phyloP scores from a whole-genome alignment of 2,797 vertebrate species.

The Channa striata region DNA sequence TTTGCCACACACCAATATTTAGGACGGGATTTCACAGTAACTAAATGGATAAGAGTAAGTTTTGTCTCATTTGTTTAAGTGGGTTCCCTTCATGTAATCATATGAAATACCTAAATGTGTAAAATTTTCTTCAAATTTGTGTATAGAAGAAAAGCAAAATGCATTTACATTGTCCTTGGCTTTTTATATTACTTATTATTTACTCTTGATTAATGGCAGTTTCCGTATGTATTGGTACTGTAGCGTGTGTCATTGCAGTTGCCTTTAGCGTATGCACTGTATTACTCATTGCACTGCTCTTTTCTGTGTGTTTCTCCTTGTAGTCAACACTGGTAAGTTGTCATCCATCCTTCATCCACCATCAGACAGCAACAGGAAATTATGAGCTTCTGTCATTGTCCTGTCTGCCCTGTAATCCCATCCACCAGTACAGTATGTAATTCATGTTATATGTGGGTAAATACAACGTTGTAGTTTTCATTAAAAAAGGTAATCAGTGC shows the following conservation, averaged over 20 bases:
- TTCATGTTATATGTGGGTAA: conserved; percentile 51
- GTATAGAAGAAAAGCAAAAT: background rate
- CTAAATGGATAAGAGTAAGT: too few relatives aligned
- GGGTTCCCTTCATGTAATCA: background rate
- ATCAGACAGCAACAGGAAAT: conserved; percentile 87
- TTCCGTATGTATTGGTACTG: conserved; percentile 7
- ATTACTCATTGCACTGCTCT: conserved; percentile 79
- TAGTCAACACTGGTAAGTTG: conserved; percentile 98
- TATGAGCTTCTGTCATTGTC: conserved; percentile 81
- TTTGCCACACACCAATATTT: too few relatives aligned
- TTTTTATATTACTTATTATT: too few relatives aligned
- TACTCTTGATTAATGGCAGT: too few relatives aligned
- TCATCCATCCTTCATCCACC: conserved; percentile 87
- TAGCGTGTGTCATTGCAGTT: conserved; percentile 37
- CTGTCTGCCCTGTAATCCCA: conserved; percentile 88
- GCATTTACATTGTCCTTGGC: too few relatives aligned
- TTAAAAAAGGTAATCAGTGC: conserved; percentile 41
- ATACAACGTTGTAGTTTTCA: conserved; percentile 19
- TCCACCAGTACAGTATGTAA: conserved; percentile 85
- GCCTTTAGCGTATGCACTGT: conserved; percentile 20
- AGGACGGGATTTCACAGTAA: too few relatives aligned
- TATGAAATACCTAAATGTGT: background rate
- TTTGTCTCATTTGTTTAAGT: too few relatives aligned
- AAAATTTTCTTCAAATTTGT: background rate
- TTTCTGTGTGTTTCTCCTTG: conserved; percentile 86